Evolutionary conservation across 2,113 vertebrate species (phyloP).

Genomic region (Balaenoptera acutorostrata): DNA sequence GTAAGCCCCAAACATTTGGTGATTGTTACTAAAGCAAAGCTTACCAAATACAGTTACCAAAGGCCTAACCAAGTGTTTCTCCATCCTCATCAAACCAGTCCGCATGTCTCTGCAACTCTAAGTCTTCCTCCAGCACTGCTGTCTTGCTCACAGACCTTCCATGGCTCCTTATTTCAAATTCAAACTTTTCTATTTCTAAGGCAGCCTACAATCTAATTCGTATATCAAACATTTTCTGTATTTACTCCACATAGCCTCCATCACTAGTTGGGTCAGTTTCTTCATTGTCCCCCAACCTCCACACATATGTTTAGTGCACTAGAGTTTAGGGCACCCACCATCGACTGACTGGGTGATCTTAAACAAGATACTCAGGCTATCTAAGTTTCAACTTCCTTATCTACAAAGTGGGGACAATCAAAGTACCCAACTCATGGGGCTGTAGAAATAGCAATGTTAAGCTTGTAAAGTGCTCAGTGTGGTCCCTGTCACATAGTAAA

Average conservation of each 20-base stretch:
- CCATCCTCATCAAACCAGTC: not conserved
- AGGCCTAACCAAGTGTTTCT: not conserved
- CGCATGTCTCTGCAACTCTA: not conserved
- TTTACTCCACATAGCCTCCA: not conserved
- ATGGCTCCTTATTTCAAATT: not conserved
- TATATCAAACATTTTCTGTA: not conserved
- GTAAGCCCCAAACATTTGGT: not conserved
- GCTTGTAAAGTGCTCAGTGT: not conserved
- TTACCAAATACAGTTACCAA: not conserved
- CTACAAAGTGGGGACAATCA: not conserved
- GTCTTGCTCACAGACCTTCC: not conserved
- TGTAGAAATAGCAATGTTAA: not conserved
- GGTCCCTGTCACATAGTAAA: not conserved
- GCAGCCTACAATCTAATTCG: not conserved
- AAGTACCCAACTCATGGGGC: not conserved
- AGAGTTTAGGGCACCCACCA: not conserved
- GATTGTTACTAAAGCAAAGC: not conserved
- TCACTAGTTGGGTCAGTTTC: not conserved
- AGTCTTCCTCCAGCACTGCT: not conserved
- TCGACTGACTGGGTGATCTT: not conserved
- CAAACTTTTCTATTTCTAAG: not conserved
- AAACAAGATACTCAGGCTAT: not conserved
- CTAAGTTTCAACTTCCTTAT: slow-evolving; percentile 13
- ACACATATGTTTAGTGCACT: not conserved
- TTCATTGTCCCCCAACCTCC: not conserved